Base-by-base conservation (phyloP, 2,113 vertebrate species). In the Synchiropus splendidus region DNA sequence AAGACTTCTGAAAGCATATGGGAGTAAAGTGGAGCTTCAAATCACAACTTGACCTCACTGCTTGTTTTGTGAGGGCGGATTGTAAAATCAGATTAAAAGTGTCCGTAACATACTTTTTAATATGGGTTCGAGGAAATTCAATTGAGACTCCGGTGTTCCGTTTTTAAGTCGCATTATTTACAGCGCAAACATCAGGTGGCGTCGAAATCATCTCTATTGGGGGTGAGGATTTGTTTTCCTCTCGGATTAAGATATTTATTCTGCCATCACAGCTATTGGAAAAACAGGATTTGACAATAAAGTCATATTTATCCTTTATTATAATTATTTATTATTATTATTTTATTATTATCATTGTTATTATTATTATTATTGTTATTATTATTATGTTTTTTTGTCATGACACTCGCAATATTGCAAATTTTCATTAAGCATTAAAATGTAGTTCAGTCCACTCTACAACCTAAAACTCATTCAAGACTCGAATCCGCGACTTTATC, bases 91-190 rank as follows among this genome's bases (percentile, higher is more conserved):
- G 87, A 89, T 89, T 87, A 86, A 61, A 66, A 51, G 82, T 87
- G 83, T 87, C 80, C 79, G 67, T 54, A 79, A 85, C 86, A 89
- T 79, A 88, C 85, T 90, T 85, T 85, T 80, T 83, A 81, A 83
- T 89, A 91, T 87, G 89, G 87, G 87, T 94, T 91, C 89, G 48
- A 54, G 79, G 90, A 92, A 92, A 89, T 92, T 88, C 84, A 90
- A 92, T 91, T 85, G 79, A 58, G 78, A 75, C 49, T 70, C 38
- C 34, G 81, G 83, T 89, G 87, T 86, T 86, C 84, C 62, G 67
- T 80, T 64, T 86, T n/a, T 2, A 92, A 92, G 89, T 89, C 83
- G 82, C 54, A 79, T 87, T 86, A 88, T 87, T 90, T 84, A 90
- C 88, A 85, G 64, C n/a, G n/a, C n/a, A 77, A 81, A 81, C 78